Conservation (phyloP, 92 coral and sea anemone genomes). For the Pocillopora grandis region DNA sequence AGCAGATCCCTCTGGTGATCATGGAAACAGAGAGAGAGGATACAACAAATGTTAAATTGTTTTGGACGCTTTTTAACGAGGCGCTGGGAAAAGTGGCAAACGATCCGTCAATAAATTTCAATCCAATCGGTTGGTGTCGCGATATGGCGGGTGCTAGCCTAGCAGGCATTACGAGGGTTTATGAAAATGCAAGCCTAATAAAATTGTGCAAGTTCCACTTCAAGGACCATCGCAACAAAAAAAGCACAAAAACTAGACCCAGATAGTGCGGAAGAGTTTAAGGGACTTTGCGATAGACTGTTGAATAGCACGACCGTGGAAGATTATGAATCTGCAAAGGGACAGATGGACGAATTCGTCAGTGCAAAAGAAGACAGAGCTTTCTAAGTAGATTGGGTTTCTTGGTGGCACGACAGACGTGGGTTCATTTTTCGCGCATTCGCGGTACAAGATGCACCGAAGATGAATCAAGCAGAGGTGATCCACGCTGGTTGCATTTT, state of each 20-base stretch:
- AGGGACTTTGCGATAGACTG: slow-evolving; percentile 51
- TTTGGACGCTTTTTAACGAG: slow-evolving; percentile 54
- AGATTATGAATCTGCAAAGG: slow-evolving; percentile 48
- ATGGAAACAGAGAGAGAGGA: slow-evolving; percentile 49
- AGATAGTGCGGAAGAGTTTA: slow-evolving; percentile 43
- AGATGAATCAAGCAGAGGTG: slow-evolving; percentile 67
- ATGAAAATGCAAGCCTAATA: slow-evolving; percentile 31
- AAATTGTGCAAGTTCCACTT: slow-evolving; percentile 61
- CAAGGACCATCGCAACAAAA: slow-evolving; percentile 48
- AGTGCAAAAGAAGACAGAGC: slow-evolving; percentile 24
- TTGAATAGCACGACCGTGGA: slow-evolving; percentile 39
- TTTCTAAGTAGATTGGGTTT: slow-evolving; percentile 45
- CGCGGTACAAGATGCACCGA: slow-evolving; percentile 43
- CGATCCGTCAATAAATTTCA: slow-evolving; percentile 7
- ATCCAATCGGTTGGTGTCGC: slow-evolving; percentile 62
- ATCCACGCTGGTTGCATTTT: slow-evolving; percentile 61
- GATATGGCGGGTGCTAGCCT: slow-evolving; percentile 69
- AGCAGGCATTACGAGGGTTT: slow-evolving; percentile 36
- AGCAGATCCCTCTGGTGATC: slow-evolving; percentile 43
- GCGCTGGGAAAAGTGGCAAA: slow-evolving; percentile 18
- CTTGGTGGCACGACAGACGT: slow-evolving; percentile 64
- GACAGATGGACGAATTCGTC: slow-evolving; percentile 45
- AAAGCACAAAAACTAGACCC: slow-evolving; percentile 40
- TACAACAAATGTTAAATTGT: slow-evolving; percentile 32
- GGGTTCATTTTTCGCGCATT: slow-evolving; percentile 74